These are phyloP conservation scores for Ailuropoda melanoleuca DNA, from an alignment of 2,113 vertebrate genomes.

Conservation along the genomic window DNA sequence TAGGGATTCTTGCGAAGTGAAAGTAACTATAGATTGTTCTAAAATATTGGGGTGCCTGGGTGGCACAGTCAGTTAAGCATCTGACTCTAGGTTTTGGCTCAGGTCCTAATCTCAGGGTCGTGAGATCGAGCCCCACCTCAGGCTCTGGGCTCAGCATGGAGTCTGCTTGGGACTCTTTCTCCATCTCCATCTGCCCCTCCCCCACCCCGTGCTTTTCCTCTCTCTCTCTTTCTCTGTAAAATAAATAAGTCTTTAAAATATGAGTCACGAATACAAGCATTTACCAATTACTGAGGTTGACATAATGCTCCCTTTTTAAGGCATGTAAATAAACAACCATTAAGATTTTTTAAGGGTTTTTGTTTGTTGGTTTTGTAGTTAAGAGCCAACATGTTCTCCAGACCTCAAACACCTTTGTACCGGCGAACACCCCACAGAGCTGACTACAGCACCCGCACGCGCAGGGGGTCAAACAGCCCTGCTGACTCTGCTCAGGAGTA, in stretches of 20 bases:
- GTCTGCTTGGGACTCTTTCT: background rate
- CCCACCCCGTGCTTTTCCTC: no score
- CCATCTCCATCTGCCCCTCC: background rate
- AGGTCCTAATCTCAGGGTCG: background rate
- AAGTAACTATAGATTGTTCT: background rate
- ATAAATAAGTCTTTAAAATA: background rate
- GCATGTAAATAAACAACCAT: background rate
- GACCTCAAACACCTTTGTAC: background rate
- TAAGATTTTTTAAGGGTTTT: background rate
- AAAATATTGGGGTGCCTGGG: background rate
- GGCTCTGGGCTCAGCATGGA: background rate
- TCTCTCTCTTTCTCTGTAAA: background rate
- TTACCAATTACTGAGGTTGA: background rate
- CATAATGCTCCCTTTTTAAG: background rate
- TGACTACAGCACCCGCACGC: background rate
- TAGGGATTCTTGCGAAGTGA: background rate
- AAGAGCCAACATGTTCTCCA: background rate
- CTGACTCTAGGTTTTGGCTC: background rate
- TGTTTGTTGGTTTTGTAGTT: background rate
- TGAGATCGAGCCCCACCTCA: background rate
- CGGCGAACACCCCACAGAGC: background rate
- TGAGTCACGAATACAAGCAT: background rate
- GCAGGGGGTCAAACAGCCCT: background rate
- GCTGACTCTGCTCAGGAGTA: background rate
- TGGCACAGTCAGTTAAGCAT: background rate